A percentile compares a stretch with the other conserved stretches of the same genome.
Evolutionary conservation across 2,113 vertebrate genomes (phyloP).

Genomic region (Mus musculus): DNA sequence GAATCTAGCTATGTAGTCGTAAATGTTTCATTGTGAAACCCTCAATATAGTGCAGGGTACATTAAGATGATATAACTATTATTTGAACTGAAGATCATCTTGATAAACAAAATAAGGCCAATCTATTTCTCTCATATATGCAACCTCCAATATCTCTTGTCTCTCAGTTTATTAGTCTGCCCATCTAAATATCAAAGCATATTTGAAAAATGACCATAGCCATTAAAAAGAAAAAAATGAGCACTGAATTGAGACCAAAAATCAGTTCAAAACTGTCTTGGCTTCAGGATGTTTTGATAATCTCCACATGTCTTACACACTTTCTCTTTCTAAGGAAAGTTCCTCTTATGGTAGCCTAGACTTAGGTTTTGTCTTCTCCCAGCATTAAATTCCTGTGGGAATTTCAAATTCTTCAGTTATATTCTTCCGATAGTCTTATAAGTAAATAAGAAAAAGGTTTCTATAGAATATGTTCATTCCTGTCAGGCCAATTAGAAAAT

Average conservation of each 20-base stretch:
- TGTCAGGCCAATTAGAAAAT: not conserved
- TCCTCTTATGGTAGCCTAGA: no score
- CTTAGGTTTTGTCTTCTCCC: not conserved
- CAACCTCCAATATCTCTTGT: not conserved
- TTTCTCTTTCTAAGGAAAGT: not conserved
- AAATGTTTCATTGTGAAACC: not conserved
- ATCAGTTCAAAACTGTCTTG: not conserved
- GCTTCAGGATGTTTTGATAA: not conserved
- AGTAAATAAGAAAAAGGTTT: not conserved
- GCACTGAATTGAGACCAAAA: not conserved
- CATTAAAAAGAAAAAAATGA: not conserved
- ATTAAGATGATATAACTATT: no score
- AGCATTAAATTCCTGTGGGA: not conserved
- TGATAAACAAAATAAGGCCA: not conserved
- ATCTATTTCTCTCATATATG: not conserved
- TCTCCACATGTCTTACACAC: not conserved
- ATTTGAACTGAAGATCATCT: not conserved
- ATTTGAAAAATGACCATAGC: not conserved
- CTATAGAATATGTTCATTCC: not conserved
- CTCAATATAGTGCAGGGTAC: not conserved
- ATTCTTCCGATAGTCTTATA: not conserved
- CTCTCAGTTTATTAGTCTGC: not conserved
- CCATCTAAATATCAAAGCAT: not conserved
- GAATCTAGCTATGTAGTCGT: not conserved
- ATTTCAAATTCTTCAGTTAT: not conserved